Conservation (phyloP, 2,113 vertebrate species). For the Alligator mississippiensis region DNA sequence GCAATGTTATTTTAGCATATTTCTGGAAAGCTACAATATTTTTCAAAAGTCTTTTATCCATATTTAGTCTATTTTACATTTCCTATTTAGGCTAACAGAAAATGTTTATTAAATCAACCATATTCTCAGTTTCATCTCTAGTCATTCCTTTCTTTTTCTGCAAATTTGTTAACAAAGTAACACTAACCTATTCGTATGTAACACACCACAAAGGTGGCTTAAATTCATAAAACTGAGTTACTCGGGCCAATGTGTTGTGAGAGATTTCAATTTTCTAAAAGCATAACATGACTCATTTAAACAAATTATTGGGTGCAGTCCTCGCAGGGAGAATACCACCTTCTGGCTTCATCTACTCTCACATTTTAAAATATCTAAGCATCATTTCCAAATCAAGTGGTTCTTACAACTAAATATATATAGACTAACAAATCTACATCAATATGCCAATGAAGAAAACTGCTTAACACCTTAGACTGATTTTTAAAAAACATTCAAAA, state of each 20-base stretch:
- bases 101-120: not conserved
- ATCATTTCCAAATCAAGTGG: not conserved
- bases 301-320: fast-evolving
- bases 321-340: fast-evolving
- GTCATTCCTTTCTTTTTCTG: not conserved
- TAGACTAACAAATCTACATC: not conserved
- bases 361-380: conserved; percentile 1
- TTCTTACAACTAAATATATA: not conserved
- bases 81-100: not conserved
- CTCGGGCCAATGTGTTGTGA: not conserved
- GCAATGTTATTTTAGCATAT: not conserved
- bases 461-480: not conserved
- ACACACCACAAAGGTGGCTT: not conserved
- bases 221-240: not conserved
- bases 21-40: not conserved
- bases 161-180: not conserved
- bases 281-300: not conserved
- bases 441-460: not conserved
- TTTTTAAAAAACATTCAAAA: too few relatives aligned
- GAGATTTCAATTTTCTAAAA: not conserved
- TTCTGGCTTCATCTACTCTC: not conserved
- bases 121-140: not conserved
- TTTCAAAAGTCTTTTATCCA: not conserved
- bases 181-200: fast-evolving
- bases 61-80: not conserved